Evolutionary conservation across 2,797 vertebrate genomes (phyloP).

Genomic region (Oreochromis grahami): DNA sequence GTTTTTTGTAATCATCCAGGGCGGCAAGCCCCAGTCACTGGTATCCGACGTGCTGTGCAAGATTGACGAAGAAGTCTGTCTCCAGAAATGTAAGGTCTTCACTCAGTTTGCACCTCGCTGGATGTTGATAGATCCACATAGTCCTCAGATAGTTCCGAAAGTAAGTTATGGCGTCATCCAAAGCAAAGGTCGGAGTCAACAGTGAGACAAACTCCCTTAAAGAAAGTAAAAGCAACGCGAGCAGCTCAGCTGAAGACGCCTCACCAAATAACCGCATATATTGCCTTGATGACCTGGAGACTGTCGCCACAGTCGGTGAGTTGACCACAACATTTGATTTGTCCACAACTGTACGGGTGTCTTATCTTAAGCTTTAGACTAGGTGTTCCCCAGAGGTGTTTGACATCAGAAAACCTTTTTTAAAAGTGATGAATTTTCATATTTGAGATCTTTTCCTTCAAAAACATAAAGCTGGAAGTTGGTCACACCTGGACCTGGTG

Average conservation of each 20-base stretch:
- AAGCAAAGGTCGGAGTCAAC: constrained; percentile 58
- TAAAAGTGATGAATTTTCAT: background rate
- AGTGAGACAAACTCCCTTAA: constrained; percentile 48
- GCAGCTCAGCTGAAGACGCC: constrained; percentile 48
- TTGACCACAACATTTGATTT: background rate
- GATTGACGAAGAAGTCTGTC: constrained; percentile 2
- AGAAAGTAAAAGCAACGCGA: constrained; percentile 48
- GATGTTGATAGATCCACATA: background rate
- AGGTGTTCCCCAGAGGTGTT: background rate
- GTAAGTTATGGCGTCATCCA: constrained; percentile 70
- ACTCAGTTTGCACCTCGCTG: background rate
- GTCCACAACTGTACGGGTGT: background rate
- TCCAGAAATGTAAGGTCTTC: constrained; percentile 12
- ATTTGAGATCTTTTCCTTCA: background rate
- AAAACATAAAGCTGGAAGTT: background rate
- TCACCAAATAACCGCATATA: constrained; percentile 51
- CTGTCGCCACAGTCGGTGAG: constrained; percentile 88
- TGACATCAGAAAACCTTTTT: background rate
- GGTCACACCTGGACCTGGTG: background rate
- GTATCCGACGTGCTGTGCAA: background rate
- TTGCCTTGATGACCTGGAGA: constrained; percentile 85
- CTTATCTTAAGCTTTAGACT: accelerated
- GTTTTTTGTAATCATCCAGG: accelerated
- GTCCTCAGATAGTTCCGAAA: background rate
- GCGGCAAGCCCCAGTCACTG: background rate